Conservation (phyloP, 2,797 vertebrate species). For the Lepilemur ruficaudatus region DNA sequence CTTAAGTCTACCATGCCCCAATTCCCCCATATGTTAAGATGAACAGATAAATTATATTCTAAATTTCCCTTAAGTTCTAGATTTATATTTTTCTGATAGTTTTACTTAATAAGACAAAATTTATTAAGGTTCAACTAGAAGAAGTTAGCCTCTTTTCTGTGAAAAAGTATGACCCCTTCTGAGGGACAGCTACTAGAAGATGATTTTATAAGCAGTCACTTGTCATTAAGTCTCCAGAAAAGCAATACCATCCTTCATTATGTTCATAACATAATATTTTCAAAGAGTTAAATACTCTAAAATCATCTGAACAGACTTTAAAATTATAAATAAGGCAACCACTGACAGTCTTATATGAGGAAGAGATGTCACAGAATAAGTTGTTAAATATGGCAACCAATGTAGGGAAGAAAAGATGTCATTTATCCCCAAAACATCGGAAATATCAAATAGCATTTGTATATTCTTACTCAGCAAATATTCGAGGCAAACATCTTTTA, state of each 20-base stretch:
- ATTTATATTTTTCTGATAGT: slow-evolving; percentile 21
- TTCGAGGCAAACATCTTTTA: neutral
- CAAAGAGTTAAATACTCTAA: slow-evolving; percentile 2
- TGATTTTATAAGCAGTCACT: neutral
- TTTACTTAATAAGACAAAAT: slow-evolving; percentile 37
- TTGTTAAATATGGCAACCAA: neutral
- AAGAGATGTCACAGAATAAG: neutral
- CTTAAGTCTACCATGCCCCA: neutral
- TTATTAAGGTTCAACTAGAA: neutral
- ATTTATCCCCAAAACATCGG: neutral
- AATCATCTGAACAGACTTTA: neutral
- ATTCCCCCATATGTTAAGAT: neutral
- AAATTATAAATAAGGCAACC: slow-evolving; percentile 14
- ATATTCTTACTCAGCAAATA: neutral
- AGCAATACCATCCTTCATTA: neutral
- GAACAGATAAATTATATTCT: neutral
- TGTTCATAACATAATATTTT: neutral
- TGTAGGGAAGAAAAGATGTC: neutral
- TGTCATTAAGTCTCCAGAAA: slow-evolving; percentile 1
- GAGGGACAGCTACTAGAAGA: neutral
- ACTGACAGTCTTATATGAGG: neutral
- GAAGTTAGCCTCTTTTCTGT: neutral
- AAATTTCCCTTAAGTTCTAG: neutral
- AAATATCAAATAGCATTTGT: neutral
- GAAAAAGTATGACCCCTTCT: neutral